Conservation (phyloP, 2,797 vertebrate species). For the Tolypeutes matacus region DNA sequence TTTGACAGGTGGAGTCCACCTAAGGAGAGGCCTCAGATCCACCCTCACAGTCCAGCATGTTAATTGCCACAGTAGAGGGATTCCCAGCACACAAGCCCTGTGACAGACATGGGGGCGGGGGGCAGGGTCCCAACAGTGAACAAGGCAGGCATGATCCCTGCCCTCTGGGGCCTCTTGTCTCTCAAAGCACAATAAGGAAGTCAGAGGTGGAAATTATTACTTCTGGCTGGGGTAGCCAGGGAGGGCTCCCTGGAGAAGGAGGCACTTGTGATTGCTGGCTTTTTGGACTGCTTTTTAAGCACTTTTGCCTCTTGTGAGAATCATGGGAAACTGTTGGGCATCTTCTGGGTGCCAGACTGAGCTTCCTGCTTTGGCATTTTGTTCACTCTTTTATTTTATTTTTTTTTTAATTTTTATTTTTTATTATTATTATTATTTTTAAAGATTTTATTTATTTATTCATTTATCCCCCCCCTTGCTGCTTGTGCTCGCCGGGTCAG, state of each 20-base stretch:
- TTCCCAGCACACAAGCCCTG: not conserved
- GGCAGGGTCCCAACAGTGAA: not conserved
- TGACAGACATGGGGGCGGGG: not conserved
- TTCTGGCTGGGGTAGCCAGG: not conserved
- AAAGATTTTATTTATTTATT: too few relatives aligned
- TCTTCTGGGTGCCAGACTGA: not conserved
- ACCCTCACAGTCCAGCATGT: not conserved
- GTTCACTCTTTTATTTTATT: not conserved
- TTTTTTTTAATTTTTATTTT: too few relatives aligned
- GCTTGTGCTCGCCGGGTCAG: too few relatives aligned
- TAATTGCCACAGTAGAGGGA: not conserved
- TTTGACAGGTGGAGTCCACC: not conserved
- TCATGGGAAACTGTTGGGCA: not conserved
- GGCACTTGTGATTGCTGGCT: not conserved
- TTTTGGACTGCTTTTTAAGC: not conserved
- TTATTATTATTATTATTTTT: too few relatives aligned
- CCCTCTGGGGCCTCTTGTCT: not conserved
- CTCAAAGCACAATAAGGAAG: not conserved
- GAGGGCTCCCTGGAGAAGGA: slow-evolving; percentile 22
- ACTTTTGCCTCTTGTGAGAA: not conserved
- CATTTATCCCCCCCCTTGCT: too few relatives aligned
- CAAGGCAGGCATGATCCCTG: not conserved
- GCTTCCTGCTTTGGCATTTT: not conserved
- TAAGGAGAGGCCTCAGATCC: not conserved
- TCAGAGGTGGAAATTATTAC: not conserved